Evolutionary conservation across 2,888 invertebrate genomes (phyloP), one percentile per base, ranked within the genome.

Genomic region (Andricus quercusramuli): DNA sequence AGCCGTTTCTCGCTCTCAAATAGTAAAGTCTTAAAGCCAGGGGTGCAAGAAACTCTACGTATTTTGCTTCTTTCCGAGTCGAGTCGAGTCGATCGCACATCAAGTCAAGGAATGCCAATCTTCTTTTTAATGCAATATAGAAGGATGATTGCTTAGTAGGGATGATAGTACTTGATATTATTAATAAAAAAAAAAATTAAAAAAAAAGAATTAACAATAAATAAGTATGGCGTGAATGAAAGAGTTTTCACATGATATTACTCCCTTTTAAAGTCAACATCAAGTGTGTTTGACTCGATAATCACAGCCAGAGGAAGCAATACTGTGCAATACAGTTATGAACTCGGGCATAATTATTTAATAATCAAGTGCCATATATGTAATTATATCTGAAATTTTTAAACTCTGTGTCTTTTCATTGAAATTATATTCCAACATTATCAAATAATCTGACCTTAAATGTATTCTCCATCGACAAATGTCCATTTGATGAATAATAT

Each of bases 281-380:
- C 91, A 89, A 89, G 86, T 88, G 86, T 87, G 85, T 88, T 89
- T 90, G 90, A 90, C 89, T 83, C 90, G 88, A 87, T 87, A 88
- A 91, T 92, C 92, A 92, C 91, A 92, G 91, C 91, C 92, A 91
- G 88, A 89, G 91, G 91, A 92, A 92, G 92, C 91, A 92, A 91
- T 91, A 90, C 89, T 90, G 88, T 89, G 87, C 79, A 88, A 85
- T 81, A 85, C 56, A 85, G 68, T 80, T 80, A 78, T 59, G 66
- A 80, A 76, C n/a, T 74, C 56, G n/a, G 56, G 74, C 56, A 56
- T 74, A 47, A 47, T 70, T 15, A 74, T 51, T 70, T 20, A 62
- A 74, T 32, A 51, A 56, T 70, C 56, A n/a, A 11, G 32, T 32
- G 47, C 17, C 70, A 47, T 6, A 22, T 51, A 47, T 6, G 15